These are phyloP conservation scores for Magallana ariakensis DNA, from an alignment of 1,140 invertebrate species.

Conservation along the genomic window DNA sequence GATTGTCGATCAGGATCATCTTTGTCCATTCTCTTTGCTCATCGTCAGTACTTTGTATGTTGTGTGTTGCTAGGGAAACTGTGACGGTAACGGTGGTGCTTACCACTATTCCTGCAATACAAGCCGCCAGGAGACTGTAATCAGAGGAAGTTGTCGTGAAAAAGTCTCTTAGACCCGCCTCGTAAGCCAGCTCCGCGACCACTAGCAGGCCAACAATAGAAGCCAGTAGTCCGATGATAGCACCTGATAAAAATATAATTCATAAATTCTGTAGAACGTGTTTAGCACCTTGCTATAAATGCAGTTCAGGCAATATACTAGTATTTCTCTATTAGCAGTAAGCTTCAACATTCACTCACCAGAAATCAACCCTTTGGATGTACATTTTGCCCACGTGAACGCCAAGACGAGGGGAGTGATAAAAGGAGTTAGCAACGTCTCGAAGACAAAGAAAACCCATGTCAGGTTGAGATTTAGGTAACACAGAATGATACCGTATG, in stretches of 20 bases:
- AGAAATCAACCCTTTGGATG: conserved; percentile 59
- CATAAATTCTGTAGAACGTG: neutral
- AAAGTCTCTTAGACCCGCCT: conserved; percentile 55
- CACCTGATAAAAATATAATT: neutral
- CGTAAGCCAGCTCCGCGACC: conserved; percentile 38
- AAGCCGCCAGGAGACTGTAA: conserved; percentile 51
- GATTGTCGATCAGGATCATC: conserved; percentile 78
- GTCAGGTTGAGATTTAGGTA: conserved; percentile 64
- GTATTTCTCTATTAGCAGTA: neutral
- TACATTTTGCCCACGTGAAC: conserved; percentile 68
- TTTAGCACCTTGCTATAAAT: neutral
- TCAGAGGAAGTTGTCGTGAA: conserved; percentile 54
- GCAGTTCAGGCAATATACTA: neutral
- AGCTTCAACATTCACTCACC: conserved; percentile 55
- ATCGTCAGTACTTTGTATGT: conserved; percentile 47
- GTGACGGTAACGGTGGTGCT: conserved; percentile 42
- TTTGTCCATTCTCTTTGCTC: conserved; percentile 74
- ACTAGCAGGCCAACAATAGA: conserved; percentile 31
- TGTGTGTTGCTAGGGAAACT: conserved; percentile 54
- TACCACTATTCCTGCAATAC: conserved; percentile 35
- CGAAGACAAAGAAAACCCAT: conserved; percentile 64
- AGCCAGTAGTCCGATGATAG: conserved; percentile 27
- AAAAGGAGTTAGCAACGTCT: conserved; percentile 61
- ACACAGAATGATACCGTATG: conserved; percentile 63
- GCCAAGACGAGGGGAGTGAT: conserved; percentile 62